Base-by-base conservation (phyloP, 2,888 invertebrate genomes). In the Epinotia bilunana region DNA sequence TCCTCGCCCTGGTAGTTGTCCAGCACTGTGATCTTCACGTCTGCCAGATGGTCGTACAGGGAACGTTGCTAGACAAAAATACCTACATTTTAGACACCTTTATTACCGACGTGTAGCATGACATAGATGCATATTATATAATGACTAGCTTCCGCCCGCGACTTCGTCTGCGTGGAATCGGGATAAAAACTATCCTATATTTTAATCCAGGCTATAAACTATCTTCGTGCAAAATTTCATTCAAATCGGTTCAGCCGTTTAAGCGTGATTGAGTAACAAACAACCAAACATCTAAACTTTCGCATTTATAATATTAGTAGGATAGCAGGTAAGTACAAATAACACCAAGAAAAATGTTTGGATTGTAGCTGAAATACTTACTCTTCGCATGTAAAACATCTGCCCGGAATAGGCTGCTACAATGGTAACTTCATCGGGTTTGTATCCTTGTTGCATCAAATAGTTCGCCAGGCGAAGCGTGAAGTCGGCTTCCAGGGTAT, bases 1-100 rank as follows among this genome's bases (percentile, higher is more conserved):
- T 97, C 97, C 83, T 97, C 96, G 0, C 97, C 97, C 91, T 97
- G 97, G 83, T 95, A 98, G 84, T 97, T 97, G 84, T 97, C 97
- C 3, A 97, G 95, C 0, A 96, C 95, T 0, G 95, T 95, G 3
- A 97, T 95, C 79, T 95, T 93, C 2, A 97, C 95, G n/a, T 94
- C 90, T 39, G 88, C 77, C 39, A 95, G 85, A 43, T 90, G 83
- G 2, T 81, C 61, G 79, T 90, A 90, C 0, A 81, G 81, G 1
- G 69, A 64, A 3, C 88, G 85, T 86, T 90, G 82, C 92, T 93
- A 80, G 16, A 84, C 87, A 39, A 71, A 65, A 33, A 53, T 63
- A 9, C 39, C 39, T 39, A 0, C 33, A 20, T 6, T 18, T 18
- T 11, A n/a, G 20, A 20, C 20, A 11, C n/a, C 13, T 39, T 39